phyloP scores from a whole-genome alignment of 2,888 invertebrate genomes.

The Lingula anatina region DNA sequence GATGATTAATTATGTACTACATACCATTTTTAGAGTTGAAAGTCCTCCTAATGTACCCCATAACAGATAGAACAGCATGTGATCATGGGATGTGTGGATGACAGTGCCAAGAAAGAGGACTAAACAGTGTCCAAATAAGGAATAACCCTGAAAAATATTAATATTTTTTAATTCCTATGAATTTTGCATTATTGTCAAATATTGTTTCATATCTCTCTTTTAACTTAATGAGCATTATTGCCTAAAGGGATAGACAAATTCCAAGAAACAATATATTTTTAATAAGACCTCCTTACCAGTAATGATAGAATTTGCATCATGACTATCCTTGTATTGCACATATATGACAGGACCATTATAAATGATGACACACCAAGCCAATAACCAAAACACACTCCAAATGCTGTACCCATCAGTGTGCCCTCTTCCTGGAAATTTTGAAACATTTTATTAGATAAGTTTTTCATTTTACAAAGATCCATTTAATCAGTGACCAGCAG shows the following conservation, averaged over 20 bases:
- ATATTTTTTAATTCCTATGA: too few relatives aligned
- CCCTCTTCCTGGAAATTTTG: constrained; percentile 54
- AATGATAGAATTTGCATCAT: constrained; percentile 52
- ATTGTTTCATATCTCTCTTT: too few relatives aligned
- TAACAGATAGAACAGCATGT: constrained; percentile 52
- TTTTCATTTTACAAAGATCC: too few relatives aligned
- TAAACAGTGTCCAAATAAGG: constrained; percentile 53
- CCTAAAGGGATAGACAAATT: too few relatives aligned
- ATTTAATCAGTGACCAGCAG: too few relatives aligned
- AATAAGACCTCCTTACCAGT: constrained; percentile 53
- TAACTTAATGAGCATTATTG: too few relatives aligned
- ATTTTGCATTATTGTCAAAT: too few relatives aligned
- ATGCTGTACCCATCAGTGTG: constrained; percentile 55
- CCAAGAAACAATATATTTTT: too few relatives aligned
- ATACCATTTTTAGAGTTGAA: constrained; percentile 52
- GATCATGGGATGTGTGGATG: constrained; percentile 53
- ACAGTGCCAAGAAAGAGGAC: constrained; percentile 52
- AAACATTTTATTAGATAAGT: too few relatives aligned
- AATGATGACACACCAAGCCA: constrained; percentile 53
- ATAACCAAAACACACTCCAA: constrained; percentile 55
- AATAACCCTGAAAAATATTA: constrained; percentile 51
- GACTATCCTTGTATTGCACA: constrained; percentile 50
- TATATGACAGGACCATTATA: constrained; percentile 50
- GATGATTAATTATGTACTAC: too few relatives aligned
- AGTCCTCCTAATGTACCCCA: constrained; percentile 52